Base-by-base conservation (phyloP, 2,888 invertebrate genomes). In the Cephus rjabovi region DNA sequence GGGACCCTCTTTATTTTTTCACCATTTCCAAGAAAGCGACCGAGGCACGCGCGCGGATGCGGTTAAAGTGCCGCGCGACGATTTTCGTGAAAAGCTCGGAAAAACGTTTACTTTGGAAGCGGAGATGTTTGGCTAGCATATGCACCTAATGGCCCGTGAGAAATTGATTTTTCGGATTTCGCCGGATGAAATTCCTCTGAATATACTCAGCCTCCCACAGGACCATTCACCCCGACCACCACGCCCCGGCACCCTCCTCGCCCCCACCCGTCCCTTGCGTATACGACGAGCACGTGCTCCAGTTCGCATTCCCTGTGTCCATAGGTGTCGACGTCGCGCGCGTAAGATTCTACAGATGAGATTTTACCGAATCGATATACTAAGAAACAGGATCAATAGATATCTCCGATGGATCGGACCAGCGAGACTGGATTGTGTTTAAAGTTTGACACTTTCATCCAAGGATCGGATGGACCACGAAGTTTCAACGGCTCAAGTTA, bases 81-180 rank as follows among this genome's bases (percentile, higher is more conserved):
- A 69, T 34, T 69, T 34, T 68, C 37, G n/a, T 76, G 33, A 34
- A 73, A 37, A 31, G 3, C 11, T 37, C 12, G 34, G 34, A 12
- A 73, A 40, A 11, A 35, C 30, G 81, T 82, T 82, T 80, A 70
- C 76, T 73, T 79, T 80, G 78, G 75, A 81, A 77, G 70, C 74
- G 74, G 83, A 84, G 85, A 85, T 88, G 87, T 88, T 87, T 88
- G 87, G 84, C 83, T 84, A 87, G 86, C 87, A 85, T 87, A 86
- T 86, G 86, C 84, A 86, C 85, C 84, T 89, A 89, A 89, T 89
- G 88, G 89, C 79, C 83, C 85, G 86, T 86, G 87, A 84, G 82
- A 87, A 88, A 89, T 89, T 87, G 88, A 89, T 89, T 89, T 89
- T 89, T 86, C 86, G 88, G 85, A 83, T 86, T 83, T 84, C 31